These are phyloP conservation scores for Dendrolimus punctatus DNA, from an alignment of 1,140 invertebrate genomes.

Conservation along the genomic window DNA sequence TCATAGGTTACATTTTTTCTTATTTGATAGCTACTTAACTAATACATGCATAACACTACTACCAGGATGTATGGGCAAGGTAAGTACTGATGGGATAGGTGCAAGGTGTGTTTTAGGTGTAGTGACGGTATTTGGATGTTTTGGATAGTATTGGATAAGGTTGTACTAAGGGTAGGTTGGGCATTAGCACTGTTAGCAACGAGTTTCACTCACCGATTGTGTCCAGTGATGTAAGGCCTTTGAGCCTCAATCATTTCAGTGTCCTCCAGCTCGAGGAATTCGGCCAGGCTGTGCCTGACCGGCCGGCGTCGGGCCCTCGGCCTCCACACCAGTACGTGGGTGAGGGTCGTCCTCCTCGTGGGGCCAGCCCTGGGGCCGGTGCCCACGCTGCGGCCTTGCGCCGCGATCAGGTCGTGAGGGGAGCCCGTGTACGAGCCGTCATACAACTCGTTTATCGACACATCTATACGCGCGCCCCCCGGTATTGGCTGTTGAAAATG, in stretches of 20 bases:
- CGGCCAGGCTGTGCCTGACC: conserved; percentile 81
- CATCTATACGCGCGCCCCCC: conserved; percentile 92
- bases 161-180: no score
- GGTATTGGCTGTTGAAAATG: conserved; percentile 76
- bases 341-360: conserved; percentile 87
- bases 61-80: no score
- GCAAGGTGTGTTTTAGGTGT: no score
- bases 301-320: conserved; percentile 76
- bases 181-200: no score
- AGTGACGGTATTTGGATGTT: no score
- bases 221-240: conserved; percentile 89
- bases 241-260: conserved; percentile 83
- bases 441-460: conserved; percentile 95
- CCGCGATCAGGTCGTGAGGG: conserved; percentile 90
- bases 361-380: conserved; percentile 87
- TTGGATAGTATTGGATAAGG: no score
- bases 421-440: conserved; percentile 97
- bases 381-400: conserved; percentile 72
- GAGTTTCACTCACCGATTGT: conserved; percentile 80
- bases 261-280: conserved; percentile 88
- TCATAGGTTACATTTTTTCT: no score
- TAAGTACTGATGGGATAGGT: no score
- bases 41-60: no score
- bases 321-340: conserved; percentile 90
- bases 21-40: no score